phyloP scores from a whole-genome alignment of 2,888 invertebrate species.

The Amphiduros pacificus region DNA sequence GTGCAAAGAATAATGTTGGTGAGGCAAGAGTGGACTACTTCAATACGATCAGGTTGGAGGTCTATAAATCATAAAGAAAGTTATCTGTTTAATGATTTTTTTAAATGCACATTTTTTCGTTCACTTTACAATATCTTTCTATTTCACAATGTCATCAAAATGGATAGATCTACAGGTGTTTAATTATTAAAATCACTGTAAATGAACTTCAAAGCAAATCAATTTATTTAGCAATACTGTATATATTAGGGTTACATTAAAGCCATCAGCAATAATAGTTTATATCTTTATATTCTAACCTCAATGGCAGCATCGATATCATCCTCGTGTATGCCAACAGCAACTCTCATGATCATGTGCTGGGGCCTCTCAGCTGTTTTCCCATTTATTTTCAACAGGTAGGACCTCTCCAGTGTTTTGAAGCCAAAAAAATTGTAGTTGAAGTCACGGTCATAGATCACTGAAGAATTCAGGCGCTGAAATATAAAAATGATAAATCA shows the following conservation, averaged over 20 bases:
- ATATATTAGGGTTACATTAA: too few species aligned
- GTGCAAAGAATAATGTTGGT: too few species aligned
- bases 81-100: too few species aligned
- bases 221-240: too few species aligned
- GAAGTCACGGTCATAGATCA: constrained; percentile 96
- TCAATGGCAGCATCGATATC: constrained; percentile 91
- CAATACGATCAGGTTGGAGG: constrained; percentile 93
- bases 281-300: constrained; percentile 37
- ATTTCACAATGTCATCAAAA: too few species aligned
- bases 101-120: too few species aligned
- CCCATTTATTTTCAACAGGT: constrained; percentile 85
- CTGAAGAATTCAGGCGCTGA: constrained; percentile 82
- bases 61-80: too few species aligned
- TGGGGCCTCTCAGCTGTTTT: constrained; percentile 95
- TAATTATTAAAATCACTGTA: too few species aligned
- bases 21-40: constrained; percentile 97
- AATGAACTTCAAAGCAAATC: too few species aligned
- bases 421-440: constrained; percentile 99
- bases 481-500: constrained; percentile 24
- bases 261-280: not conserved
- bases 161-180: too few species aligned
- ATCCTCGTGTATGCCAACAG: constrained; percentile 93
- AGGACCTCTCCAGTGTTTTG: constrained; percentile 94
- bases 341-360: constrained; percentile 97
- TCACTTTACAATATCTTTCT: too few species aligned